Evolutionary conservation across 2,797 vertebrate genomes (phyloP), one percentile per base, ranked within the genome.

Genomic region (Sebastes hubbsi): DNA sequence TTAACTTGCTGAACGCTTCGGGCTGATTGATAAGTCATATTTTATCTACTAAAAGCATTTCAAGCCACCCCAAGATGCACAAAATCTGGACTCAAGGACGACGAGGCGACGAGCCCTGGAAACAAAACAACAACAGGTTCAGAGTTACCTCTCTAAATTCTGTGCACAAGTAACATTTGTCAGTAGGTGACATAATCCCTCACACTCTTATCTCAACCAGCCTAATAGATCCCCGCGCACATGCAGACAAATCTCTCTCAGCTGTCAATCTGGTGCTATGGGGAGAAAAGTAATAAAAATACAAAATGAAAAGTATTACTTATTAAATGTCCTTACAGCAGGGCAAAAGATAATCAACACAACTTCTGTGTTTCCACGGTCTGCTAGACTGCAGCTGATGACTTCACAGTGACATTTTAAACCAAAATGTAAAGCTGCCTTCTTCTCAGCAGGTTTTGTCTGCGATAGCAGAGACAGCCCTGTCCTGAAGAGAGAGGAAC

Each of bases 21-120:
- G 72, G 78, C 63, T 89, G 86, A 93, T 84, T 88, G 86, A 91
- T 87, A 30, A 49, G 69, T 32, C 25, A 62, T 49, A 56, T 86
- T 91, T 90, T 85, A 91, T 91, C 85, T 79, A 78, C 71, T 75
- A 30, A 88, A 88, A 88, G 77, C 66, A 87, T 83, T 87, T 91
- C 77, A 61, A 84, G 74, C 67, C 79, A 74, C 59, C 62, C 46
- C 16, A 42, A 71, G 81, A 59, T 80, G 71, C 79, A 80, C 75
- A 80, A 65, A 88, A 88, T 82, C 78, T 81, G 69, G 42, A 92
- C 76, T 73, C 78, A 71, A 87, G 86, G 80, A 86, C 52, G 18
- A 71, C 66, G 38, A 75, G 80, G 85, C 52, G 18, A 71, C 66
- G 38, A 75, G 72, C 55, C 66, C 36, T 29, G 52, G 67, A 86